A percentile compares a stretch with the other conserved stretches of the same genome.
phyloP scores from a whole-genome alignment of 2,113 vertebrate genomes.

The Urocolius indicus region DNA sequence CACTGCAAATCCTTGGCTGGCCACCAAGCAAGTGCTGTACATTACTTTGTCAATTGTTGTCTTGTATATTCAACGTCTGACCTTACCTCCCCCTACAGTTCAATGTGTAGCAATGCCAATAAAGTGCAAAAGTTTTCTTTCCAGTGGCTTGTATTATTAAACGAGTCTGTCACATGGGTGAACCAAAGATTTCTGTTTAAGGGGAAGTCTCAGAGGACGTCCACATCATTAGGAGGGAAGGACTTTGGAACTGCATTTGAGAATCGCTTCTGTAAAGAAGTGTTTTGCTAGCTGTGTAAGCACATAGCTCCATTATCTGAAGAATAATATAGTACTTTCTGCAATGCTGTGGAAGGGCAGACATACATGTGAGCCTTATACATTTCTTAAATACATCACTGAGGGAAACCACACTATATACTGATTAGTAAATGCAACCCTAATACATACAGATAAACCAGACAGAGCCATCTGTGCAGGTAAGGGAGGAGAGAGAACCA shows the following conservation, averaged over 20 bases:
- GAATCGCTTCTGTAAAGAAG: not conserved
- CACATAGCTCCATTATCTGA: not conserved
- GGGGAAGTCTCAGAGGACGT: not conserved
- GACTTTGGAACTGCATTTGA: not conserved
- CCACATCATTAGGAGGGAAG: not conserved
- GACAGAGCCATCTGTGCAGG: not conserved
- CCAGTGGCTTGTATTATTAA: slow-evolving; percentile 12
- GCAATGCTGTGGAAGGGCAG: not conserved
- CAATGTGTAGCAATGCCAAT: slow-evolving; percentile 7
- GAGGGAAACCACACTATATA: not conserved
- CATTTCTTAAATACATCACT: not conserved
- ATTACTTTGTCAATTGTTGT: slow-evolving; percentile 29
- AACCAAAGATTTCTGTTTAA: slow-evolving; percentile 1
- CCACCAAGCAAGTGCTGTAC: slow-evolving; percentile 35
- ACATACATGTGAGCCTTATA: not conserved
- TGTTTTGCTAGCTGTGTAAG: not conserved
- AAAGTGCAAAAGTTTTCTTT: slow-evolving; percentile 1
- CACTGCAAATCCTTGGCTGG: slow-evolving; percentile 29
- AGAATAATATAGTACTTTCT: not conserved
- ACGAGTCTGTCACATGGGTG: not conserved
- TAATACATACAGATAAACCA: not conserved
- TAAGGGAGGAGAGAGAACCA: not conserved
- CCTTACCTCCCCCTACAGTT: slow-evolving; percentile 37
- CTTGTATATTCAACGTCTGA: slow-evolving; percentile 16
- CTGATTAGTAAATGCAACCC: not conserved